Conservation (phyloP, 2,113 vertebrate genomes). For the Pristiophorus japonicus region DNA sequence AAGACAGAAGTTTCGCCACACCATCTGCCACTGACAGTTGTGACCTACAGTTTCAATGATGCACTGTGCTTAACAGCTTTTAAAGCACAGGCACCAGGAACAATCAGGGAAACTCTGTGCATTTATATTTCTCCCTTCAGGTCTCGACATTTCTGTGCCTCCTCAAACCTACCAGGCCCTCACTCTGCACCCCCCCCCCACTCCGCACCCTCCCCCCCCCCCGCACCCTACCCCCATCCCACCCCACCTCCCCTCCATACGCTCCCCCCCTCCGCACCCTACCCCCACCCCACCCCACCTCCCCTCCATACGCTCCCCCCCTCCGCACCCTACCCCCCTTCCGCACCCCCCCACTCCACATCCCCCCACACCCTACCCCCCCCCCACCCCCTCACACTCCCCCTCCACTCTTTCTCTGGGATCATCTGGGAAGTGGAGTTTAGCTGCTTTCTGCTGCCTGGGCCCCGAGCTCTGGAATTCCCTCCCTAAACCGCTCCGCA, state of each 20-base stretch:
- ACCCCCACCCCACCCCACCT: not conserved
- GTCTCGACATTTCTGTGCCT: not conserved
- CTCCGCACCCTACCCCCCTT: too few relatives aligned
- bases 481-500: not conserved
- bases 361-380: too few relatives aligned
- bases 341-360: too few relatives aligned
- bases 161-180: too few relatives aligned
- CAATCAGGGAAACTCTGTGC: not conserved
- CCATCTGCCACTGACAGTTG: conserved; percentile 23
- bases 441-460: not conserved
- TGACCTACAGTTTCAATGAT: not conserved
- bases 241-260: too few relatives aligned
- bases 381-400: not conserved
- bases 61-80: not conserved
- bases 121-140: not conserved
- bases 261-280: too few relatives aligned
- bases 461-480: not conserved
- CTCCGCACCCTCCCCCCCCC: too few relatives aligned
- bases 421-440: not conserved
- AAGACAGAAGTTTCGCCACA: not conserved
- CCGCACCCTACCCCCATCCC: too few relatives aligned
- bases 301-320: too few relatives aligned
- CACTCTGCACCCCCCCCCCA: too few relatives aligned
- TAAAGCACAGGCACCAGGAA: not conserved
- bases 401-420: not conserved